These are phyloP conservation scores for Streptopelia turtur DNA, from an alignment of 2,797 vertebrate species.

Conservation along the genomic window DNA sequence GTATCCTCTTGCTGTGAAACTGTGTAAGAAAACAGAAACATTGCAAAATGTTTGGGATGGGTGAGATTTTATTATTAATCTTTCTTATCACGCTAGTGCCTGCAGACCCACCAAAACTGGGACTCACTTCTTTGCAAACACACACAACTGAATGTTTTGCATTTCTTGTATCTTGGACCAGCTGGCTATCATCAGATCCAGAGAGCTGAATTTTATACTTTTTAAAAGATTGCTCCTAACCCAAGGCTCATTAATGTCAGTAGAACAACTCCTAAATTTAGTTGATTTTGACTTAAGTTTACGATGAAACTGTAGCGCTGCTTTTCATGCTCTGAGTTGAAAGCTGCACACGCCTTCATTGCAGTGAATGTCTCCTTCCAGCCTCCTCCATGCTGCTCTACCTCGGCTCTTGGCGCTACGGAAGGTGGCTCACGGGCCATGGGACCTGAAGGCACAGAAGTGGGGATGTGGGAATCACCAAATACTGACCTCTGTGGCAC, in stretches of 20 bases:
- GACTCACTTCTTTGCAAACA: not conserved
- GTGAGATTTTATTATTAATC: not conserved
- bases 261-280: not conserved
- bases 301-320: not conserved
- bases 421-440: not conserved
- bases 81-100: not conserved
- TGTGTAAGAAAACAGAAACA: not conserved
- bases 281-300: not conserved
- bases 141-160: not conserved
- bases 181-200: not conserved
- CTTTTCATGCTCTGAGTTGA: not conserved
- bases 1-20: not conserved
- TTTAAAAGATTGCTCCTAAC: not conserved
- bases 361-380: not conserved
- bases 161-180: not conserved
- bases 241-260: not conserved
- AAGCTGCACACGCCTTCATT: not conserved
- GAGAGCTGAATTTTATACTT: not conserved
- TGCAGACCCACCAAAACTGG: not conserved
- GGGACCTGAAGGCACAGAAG: not conserved
- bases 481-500: not conserved
- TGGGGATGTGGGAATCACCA: not conserved
- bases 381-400: fast-evolving
- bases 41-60: not conserved
- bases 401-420: not conserved